A percentile compares a stretch with the other conserved stretches of the same genome.
These are phyloP conservation scores for Tigriopus japonicus DNA, from an alignment of 1,140 invertebrate genomes.

Conservation along the genomic window DNA sequence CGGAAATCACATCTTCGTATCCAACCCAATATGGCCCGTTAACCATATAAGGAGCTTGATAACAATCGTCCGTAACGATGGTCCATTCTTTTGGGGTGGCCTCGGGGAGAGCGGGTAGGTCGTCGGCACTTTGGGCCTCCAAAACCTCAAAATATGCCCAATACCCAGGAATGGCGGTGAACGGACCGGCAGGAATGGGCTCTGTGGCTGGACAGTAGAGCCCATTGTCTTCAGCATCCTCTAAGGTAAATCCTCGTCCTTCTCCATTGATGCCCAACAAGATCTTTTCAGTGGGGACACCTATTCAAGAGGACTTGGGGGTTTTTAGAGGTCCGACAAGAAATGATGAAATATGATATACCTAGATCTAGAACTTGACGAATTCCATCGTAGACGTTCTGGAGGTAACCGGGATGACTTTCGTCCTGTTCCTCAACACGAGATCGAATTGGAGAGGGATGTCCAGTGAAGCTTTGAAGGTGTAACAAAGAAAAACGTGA, in stretches of 20 bases:
- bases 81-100: slow-evolving; percentile 1
- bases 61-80: neutral
- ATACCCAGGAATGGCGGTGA: slow-evolving; percentile 43
- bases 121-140: neutral
- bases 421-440: slow-evolving; percentile 9
- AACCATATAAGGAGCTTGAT: neutral
- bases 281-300: slow-evolving; percentile 36
- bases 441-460: slow-evolving; percentile 14
- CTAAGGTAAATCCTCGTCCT: slow-evolving; percentile 41
- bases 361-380: too few relatives aligned
- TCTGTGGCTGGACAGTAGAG: slow-evolving; percentile 33
- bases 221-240: slow-evolving; percentile 25
- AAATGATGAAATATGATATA: too few relatives aligned
- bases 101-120: neutral
- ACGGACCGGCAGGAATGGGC: slow-evolving; percentile 41
- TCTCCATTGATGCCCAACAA: slow-evolving; percentile 43
- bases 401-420: slow-evolving; percentile 3
- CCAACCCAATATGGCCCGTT: too few relatives aligned
- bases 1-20: too few relatives aligned
- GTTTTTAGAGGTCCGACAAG: too few relatives aligned
- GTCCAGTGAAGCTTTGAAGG: slow-evolving; percentile 22
- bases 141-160: slow-evolving; percentile 38
- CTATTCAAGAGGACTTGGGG: slow-evolving; percentile 30
- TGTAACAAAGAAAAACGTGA: slow-evolving; percentile 19
- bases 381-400: slow-evolving; percentile 18